Percentiles rank a stretch among this genome's conserved stretches.
Evolutionary conservation across 92 coral and sea anemone genomes (phyloP).

Genomic region (Ricordea florida): DNA sequence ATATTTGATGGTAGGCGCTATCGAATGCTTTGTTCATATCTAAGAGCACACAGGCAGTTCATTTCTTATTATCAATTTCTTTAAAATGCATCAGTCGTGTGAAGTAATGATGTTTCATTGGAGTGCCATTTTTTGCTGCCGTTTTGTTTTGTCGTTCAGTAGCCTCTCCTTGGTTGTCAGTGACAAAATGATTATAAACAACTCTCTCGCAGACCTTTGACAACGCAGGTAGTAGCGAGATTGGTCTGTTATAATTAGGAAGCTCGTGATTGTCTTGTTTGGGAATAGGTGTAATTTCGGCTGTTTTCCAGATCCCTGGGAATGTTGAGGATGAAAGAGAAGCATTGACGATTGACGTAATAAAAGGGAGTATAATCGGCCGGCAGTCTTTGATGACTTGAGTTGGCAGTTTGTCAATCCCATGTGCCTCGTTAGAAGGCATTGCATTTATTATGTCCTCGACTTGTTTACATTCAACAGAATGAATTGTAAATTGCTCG

Average conservation of each 20-base stretch:
- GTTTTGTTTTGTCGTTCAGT: not conserved
- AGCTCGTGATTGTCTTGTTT: not conserved
- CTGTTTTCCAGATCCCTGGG: not conserved
- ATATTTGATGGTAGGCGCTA: no score
- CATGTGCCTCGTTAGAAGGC: no score
- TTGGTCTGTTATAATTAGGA: no score
- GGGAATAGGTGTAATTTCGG: not conserved
- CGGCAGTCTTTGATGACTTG: no score
- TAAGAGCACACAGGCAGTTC: not conserved
- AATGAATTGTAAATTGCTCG: no score
- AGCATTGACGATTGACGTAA: not conserved
- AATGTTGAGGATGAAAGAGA: not conserved
- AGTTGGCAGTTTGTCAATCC: no score
- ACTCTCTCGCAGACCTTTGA: not conserved
- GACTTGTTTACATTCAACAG: no score
- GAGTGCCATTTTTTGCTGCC: not conserved
- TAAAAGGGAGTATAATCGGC: no score
- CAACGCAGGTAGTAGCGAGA: not conserved
- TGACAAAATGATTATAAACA: not conserved
- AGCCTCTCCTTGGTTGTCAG: not conserved
- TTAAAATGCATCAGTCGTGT: no score
- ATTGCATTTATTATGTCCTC: no score
- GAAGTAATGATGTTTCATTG: no score
- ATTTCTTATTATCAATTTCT: not conserved
- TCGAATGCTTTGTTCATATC: no score